Evolutionary conservation across 2,113 vertebrate genomes (phyloP).

Genomic region (Riparia riparia): DNA sequence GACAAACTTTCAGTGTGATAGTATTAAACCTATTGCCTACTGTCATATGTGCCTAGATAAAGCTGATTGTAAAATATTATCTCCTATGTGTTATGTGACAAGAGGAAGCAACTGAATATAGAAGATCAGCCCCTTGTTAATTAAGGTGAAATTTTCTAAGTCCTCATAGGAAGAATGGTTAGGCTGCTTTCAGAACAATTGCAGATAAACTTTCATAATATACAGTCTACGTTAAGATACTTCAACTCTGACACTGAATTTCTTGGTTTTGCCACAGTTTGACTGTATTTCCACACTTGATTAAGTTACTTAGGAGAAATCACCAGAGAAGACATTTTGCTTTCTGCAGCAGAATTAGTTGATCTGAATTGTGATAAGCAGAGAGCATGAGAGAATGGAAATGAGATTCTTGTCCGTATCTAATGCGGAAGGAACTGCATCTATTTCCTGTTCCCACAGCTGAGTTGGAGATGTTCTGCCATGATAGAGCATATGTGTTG

Average conservation of each 20-base stretch:
- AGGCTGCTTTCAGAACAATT: neutral
- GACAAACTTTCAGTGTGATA: neutral
- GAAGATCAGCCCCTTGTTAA: neutral
- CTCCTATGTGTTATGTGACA: neutral
- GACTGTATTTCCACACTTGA: neutral
- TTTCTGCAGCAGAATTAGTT: neutral
- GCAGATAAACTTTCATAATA: neutral
- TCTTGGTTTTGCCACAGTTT: neutral
- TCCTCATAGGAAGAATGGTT: neutral
- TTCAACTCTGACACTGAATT: neutral
- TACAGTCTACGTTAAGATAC: neutral
- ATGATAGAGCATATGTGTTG: neutral
- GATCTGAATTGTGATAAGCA: neutral
- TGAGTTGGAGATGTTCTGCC: neutral
- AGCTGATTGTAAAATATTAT: neutral
- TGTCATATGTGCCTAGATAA: neutral
- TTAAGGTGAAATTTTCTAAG: neutral
- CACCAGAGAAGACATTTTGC: neutral
- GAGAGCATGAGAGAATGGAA: neutral
- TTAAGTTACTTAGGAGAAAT: neutral
- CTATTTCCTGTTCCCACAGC: conserved; percentile 37
- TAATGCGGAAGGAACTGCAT: neutral
- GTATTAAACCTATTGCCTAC: neutral
- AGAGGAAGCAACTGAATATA: neutral
- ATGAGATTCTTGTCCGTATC: conserved; percentile 25